These are phyloP conservation scores for Orientallactaga bullata DNA, from an alignment of 2,113 vertebrate genomes.

Conservation along the genomic window DNA sequence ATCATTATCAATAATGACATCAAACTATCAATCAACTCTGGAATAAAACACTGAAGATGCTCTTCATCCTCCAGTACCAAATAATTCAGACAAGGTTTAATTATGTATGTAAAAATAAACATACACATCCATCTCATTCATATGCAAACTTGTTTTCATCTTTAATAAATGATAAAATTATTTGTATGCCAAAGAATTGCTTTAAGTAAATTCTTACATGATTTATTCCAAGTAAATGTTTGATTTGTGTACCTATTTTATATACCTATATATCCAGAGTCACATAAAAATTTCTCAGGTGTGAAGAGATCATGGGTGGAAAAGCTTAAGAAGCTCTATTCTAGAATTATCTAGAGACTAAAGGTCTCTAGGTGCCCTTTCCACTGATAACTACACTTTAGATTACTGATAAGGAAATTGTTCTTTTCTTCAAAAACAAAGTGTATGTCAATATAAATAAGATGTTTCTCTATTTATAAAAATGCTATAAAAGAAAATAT, in stretches of 20 bases:
- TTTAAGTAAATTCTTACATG: neutral
- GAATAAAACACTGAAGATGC: neutral
- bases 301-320: neutral
- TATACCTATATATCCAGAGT: neutral
- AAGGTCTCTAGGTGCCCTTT: neutral
- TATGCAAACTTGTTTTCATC: neutral
- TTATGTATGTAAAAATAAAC: neutral
- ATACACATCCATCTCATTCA: neutral
- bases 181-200: neutral
- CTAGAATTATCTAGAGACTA: neutral
- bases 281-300: neutral
- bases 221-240: neutral
- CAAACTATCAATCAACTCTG: neutral
- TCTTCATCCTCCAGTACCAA: neutral
- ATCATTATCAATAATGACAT: neutral
- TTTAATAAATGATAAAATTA: neutral
- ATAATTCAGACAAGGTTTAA: neutral
- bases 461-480: constrained; percentile 1
- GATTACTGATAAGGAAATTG: neutral
- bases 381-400: neutral
- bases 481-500: neutral
- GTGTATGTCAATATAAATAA: neutral
- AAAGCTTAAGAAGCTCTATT: neutral
- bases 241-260: neutral
- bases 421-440: constrained; percentile 52